A percentile compares a stretch with the other conserved stretches of the same genome.
Evolutionary conservation across 1,140 invertebrate genomes (phyloP).

Genomic region (Caenorhabditis tropicalis): DNA sequence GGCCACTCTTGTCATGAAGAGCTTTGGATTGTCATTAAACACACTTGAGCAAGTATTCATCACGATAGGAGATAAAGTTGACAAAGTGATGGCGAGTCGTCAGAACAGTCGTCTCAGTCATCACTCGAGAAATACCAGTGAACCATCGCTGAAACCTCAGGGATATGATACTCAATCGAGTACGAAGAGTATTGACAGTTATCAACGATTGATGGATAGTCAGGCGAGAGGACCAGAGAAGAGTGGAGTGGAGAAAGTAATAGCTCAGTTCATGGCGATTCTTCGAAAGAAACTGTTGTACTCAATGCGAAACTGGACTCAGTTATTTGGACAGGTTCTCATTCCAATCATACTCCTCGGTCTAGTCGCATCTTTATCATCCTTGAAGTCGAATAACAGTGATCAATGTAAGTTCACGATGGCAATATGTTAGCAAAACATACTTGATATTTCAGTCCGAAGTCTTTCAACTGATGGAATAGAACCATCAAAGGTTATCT

Average conservation of each 20-base stretch:
- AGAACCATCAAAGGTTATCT: conserved; percentile 25
- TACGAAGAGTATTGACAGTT: conserved; percentile 17
- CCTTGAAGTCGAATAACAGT: conserved; percentile 17
- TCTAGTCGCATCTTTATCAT: conserved; percentile 17
- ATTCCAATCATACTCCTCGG: conserved; percentile 40
- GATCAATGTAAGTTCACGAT: conserved; percentile 15
- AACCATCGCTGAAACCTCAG: neutral
- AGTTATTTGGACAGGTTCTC: conserved; percentile 40
- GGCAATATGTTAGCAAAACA: neutral
- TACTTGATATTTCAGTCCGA: neutral
- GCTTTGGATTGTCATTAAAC: conserved; percentile 57
- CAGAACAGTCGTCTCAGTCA: conserved; percentile 18
- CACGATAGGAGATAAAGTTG: conserved; percentile 40
- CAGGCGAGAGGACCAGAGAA: conserved; percentile 24
- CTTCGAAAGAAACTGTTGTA: conserved; percentile 31
- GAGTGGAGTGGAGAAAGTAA: neutral
- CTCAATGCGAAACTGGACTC: conserved; percentile 38
- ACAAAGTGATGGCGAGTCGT: conserved; percentile 17
- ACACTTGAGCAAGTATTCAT: conserved; percentile 57
- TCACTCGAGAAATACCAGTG: neutral
- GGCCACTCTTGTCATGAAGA: neutral
- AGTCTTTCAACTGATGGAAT: neutral
- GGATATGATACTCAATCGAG: conserved; percentile 18
- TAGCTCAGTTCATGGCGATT: conserved; percentile 44
- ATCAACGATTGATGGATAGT: conserved; percentile 27